A percentile compares a stretch with the other conserved stretches of the same genome.
Evolutionary conservation across 2,888 invertebrate genomes (phyloP).

Genomic region (Pandemis heparana): DNA sequence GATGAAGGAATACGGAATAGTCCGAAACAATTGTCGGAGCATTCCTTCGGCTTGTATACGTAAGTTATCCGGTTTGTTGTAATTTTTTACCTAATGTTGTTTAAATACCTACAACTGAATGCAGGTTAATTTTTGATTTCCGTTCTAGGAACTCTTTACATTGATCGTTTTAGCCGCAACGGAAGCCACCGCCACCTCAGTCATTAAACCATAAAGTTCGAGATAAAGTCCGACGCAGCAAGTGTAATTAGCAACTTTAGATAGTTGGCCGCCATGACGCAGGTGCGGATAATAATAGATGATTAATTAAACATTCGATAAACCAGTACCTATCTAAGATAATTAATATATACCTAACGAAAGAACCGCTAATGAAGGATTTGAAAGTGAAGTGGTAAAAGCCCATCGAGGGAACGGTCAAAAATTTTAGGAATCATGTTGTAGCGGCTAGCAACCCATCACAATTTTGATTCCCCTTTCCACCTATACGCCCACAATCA

Average conservation of each 20-base stretch:
- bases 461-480: no score
- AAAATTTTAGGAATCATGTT: no score
- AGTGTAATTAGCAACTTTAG: slow-evolving; percentile 23
- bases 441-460: no score
- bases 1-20: no score
- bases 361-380: no score
- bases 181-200: slow-evolving; percentile 34
- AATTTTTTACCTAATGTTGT: no score
- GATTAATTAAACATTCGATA: slow-evolving; percentile 1
- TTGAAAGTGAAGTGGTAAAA: no score
- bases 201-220: slow-evolving; percentile 34
- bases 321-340: neutral
- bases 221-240: slow-evolving; percentile 28
- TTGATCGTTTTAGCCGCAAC: slow-evolving; percentile 24
- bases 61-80: no score
- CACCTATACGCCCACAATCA: no score
- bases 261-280: slow-evolving; percentile 14
- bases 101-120: slow-evolving; percentile 4
- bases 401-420: no score
- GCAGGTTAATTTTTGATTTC: slow-evolving; percentile 16
- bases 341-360: neutral
- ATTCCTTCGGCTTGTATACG: no score
- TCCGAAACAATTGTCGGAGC: no score
- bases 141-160: slow-evolving; percentile 23
- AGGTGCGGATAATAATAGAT: slow-evolving; percentile 26